Conservation (phyloP, 2,113 vertebrate genomes). For the Crotalus helleri region DNA sequence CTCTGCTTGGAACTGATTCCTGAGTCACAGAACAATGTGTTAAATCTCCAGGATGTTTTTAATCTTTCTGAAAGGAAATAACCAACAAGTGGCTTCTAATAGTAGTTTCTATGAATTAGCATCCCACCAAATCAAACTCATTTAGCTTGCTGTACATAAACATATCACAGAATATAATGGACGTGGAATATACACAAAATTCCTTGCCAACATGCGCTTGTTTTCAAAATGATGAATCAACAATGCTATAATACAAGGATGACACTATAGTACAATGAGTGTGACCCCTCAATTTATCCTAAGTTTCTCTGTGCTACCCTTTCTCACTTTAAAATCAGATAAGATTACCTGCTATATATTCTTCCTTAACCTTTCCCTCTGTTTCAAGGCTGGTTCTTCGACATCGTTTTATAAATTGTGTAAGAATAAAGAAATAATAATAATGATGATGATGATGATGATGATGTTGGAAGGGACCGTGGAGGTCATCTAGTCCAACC, state of each 20-base stretch:
- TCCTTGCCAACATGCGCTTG: background rate
- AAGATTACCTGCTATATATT: background rate
- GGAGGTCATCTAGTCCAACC: no score
- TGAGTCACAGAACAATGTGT: background rate
- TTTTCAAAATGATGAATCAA: background rate
- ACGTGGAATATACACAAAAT: background rate
- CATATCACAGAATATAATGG: background rate
- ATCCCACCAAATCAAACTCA: constrained; percentile 1
- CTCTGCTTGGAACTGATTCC: background rate
- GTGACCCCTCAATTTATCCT: background rate
- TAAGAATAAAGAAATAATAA: background rate
- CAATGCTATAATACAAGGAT: background rate
- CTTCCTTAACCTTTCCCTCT: background rate
- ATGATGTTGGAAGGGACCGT: no score
- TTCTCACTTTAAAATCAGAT: background rate
- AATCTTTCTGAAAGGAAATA: background rate
- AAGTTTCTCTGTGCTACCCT: background rate
- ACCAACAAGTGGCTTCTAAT: fast-evolving
- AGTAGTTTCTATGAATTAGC: background rate
- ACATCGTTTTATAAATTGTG: background rate
- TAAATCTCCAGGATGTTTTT: background rate
- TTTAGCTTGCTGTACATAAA: background rate
- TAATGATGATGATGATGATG: no score
- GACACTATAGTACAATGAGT: background rate
- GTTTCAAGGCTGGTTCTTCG: background rate